Evolutionary conservation across 2,888 invertebrate species (phyloP).

Genomic region (Leucania comma): DNA sequence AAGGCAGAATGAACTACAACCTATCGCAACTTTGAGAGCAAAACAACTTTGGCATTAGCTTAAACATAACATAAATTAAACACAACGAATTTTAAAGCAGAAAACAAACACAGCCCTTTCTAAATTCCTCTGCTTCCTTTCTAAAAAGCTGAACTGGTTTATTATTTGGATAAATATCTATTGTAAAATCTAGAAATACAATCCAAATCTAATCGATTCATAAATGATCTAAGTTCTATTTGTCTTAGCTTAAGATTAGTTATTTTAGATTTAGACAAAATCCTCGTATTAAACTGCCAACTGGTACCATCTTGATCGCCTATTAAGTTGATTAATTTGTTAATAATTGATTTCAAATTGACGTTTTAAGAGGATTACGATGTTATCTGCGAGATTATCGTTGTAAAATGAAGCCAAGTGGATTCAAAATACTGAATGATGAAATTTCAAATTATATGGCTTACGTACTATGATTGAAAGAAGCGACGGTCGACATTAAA

Average conservation of each 20-base stretch:
- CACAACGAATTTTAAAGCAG: conserved; percentile 21
- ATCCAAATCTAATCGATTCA: not conserved
- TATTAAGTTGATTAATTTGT: conserved; percentile 35
- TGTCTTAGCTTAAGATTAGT: not conserved
- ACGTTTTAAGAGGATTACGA: conserved; percentile 30
- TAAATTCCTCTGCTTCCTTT: conserved; percentile 12
- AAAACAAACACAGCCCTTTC: not conserved
- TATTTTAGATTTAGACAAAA: not conserved
- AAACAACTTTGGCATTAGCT: conserved; percentile 10
- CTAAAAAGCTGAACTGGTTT: not conserved
- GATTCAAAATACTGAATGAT: conserved; percentile 11
- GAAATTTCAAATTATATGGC: conserved; percentile 15
- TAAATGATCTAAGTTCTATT: not conserved
- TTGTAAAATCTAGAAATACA: not conserved
- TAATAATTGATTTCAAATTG: conserved; percentile 39
- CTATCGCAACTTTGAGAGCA: not conserved
- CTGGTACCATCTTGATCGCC: conserved; percentile 8
- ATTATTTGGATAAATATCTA: not conserved
- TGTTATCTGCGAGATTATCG: conserved; percentile 33
- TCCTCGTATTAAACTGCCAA: not conserved
- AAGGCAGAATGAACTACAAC: not conserved
- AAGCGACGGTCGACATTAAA: conserved; percentile 9
- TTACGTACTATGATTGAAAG: not conserved
- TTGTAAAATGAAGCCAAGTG: conserved; percentile 39
- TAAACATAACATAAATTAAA: conserved; percentile 2